Percentiles rank a stretch among this genome's conserved stretches.
Evolutionary conservation across 2,797 vertebrate species (phyloP).

Genomic region (Psittacula echo): DNA sequence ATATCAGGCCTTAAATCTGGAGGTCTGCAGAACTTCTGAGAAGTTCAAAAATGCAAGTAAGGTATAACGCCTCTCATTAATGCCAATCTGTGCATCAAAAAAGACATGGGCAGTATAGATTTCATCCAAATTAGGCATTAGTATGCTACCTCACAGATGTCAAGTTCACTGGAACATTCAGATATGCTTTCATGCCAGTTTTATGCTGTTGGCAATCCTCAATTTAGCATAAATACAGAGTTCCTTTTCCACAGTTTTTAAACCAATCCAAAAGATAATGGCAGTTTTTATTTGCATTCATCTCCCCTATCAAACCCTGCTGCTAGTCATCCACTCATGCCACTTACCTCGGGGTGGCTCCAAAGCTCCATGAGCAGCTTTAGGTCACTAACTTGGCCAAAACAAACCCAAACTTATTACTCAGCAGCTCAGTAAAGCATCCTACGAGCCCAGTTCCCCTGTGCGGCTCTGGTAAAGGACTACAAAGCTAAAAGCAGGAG

Average conservation of each 20-base stretch:
- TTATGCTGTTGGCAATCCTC: neutral
- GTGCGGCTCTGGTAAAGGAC: neutral
- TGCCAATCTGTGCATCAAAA: neutral
- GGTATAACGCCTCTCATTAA: neutral
- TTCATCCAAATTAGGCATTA: neutral
- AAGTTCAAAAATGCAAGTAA: neutral
- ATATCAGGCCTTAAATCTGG: neutral
- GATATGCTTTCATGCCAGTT: neutral
- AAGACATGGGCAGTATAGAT: neutral
- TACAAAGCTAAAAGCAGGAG: too few species aligned
- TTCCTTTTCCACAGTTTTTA: neutral
- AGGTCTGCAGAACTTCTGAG: neutral
- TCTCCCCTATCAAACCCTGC: neutral
- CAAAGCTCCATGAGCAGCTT: neutral
- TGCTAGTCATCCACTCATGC: neutral
- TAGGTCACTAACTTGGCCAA: neutral
- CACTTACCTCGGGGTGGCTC: neutral
- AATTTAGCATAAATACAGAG: accelerated
- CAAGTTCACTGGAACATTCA: neutral
- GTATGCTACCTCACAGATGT: neutral
- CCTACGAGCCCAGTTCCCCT: accelerated
- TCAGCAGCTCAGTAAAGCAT: neutral
- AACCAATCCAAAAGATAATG: neutral
- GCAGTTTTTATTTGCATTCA: neutral
- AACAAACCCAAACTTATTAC: accelerated